These are phyloP conservation scores for Eufriesea mexicana DNA, from an alignment of 1,140 invertebrate species.

Conservation along the genomic window DNA sequence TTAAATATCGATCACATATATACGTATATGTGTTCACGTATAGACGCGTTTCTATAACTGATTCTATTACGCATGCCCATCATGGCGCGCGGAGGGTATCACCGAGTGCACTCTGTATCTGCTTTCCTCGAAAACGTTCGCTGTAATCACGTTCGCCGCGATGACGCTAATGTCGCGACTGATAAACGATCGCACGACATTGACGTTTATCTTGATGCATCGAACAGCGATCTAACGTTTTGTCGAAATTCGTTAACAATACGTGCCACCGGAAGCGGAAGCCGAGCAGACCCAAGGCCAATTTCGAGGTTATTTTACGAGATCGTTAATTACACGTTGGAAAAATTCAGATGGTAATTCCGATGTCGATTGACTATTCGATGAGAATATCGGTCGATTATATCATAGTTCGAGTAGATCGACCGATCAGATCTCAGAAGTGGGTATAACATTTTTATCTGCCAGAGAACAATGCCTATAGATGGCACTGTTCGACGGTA, in stretches of 20 bases:
- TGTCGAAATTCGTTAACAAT: neutral
- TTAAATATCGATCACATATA: too few relatives aligned
- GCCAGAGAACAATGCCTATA: too few relatives aligned
- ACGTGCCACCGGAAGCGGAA: neutral
- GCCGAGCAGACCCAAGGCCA: neutral
- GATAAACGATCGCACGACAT: conserved; percentile 21
- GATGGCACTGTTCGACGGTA: too few relatives aligned
- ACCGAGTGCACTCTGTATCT: neutral
- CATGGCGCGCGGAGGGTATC: neutral
- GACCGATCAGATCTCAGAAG: neutral
- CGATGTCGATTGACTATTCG: neutral
- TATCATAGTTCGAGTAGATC: neutral
- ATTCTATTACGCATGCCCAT: too few relatives aligned
- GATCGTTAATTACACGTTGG: neutral
- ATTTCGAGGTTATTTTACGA: neutral
- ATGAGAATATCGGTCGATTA: neutral
- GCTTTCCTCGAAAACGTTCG: too few relatives aligned
- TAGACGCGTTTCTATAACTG: too few relatives aligned
- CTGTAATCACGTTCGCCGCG: neutral
- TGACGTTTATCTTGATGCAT: conserved; percentile 44
- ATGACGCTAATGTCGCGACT: conserved; percentile 20
- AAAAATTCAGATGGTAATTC: neutral
- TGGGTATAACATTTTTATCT: neutral
- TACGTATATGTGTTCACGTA: too few relatives aligned
- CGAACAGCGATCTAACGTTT: conserved; percentile 3